These are phyloP conservation scores for Drosophila quadrilineata DNA, from an alignment of 1,140 invertebrate species.

Conservation along the genomic window DNA sequence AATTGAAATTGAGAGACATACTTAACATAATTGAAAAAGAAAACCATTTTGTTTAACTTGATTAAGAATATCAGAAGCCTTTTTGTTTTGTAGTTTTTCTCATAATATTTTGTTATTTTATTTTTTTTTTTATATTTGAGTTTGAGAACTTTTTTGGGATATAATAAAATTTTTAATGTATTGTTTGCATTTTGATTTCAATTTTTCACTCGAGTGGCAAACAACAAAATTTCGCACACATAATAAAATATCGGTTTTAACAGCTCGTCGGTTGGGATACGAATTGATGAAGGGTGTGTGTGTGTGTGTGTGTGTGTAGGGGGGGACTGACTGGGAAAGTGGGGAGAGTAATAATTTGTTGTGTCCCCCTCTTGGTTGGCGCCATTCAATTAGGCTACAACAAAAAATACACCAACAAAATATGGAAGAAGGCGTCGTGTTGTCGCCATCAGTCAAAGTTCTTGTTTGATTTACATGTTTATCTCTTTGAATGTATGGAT, in stretches of 20 bases:
- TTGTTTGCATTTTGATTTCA: slow-evolving; percentile 37
- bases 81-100: no score
- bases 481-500: slow-evolving; percentile 56
- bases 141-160: no score
- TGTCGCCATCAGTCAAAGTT: slow-evolving; percentile 77
- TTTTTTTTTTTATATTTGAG: no score
- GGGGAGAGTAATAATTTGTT: slow-evolving; percentile 51
- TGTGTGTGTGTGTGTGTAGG: not conserved
- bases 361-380: slow-evolving; percentile 37
- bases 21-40: no score
- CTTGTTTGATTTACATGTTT: slow-evolving; percentile 77
- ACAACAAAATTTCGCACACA: slow-evolving; percentile 50
- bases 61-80: no score
- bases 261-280: no score
- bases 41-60: no score
- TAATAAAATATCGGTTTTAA: slow-evolving; percentile 54
- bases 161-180: slow-evolving; percentile 20
- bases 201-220: slow-evolving; percentile 38
- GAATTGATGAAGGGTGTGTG: no score
- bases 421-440: slow-evolving; percentile 46
- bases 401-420: slow-evolving; percentile 16
- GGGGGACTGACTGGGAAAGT: not conserved
- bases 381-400: slow-evolving; percentile 61
- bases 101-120: no score
- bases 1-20: no score